A percentile compares a stretch with the other conserved stretches of the same genome.
These are phyloP conservation scores for Pemphredon lugubris DNA, from an alignment of 2,888 invertebrate genomes.

Conservation along the genomic window DNA sequence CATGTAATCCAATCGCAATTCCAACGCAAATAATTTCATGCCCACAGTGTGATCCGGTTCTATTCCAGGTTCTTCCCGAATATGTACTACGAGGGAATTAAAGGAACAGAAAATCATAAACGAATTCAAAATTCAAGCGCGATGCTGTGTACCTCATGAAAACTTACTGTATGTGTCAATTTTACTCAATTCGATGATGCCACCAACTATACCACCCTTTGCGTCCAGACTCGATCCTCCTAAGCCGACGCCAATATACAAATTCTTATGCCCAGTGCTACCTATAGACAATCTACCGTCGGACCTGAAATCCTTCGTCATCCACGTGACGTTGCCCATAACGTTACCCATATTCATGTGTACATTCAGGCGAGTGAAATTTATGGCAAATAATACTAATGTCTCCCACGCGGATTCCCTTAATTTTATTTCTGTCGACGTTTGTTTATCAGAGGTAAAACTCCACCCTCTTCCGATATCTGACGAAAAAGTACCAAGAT, in stretches of 20 bases:
- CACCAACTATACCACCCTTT: conserved; percentile 98
- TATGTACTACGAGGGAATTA: conserved; percentile 86
- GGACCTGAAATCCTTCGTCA: conserved; percentile 94
- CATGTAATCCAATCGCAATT: conserved; percentile 98
- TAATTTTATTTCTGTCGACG: conserved; percentile 84
- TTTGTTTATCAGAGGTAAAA: conserved; percentile 83
- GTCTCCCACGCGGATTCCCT: conserved; percentile 95
- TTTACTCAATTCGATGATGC: conserved; percentile 94
- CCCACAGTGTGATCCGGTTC: conserved; percentile 95
- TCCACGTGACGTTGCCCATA: conserved; percentile 99
- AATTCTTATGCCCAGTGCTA: conserved; percentile 96
- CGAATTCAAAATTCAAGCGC: too few species aligned
- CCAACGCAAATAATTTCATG: conserved; percentile 91
- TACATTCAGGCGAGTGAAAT: conserved; percentile 97
- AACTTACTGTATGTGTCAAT: conserved; percentile 91
- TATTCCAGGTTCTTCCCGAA: conserved; percentile 93
- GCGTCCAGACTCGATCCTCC: conserved; percentile 96
- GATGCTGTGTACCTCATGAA: conserved; percentile 18
- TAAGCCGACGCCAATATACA: conserved; percentile 93
- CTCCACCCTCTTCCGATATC: conserved; percentile 84
- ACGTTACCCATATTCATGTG: conserved; percentile 99
- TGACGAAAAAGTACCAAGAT: conserved; percentile 46
- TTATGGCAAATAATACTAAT: conserved; percentile 96
- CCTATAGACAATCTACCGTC: conserved; percentile 96
- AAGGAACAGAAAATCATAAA: too few species aligned